Evolutionary conservation across 1,140 invertebrate species (phyloP).

Genomic region (Thrips palmi): DNA sequence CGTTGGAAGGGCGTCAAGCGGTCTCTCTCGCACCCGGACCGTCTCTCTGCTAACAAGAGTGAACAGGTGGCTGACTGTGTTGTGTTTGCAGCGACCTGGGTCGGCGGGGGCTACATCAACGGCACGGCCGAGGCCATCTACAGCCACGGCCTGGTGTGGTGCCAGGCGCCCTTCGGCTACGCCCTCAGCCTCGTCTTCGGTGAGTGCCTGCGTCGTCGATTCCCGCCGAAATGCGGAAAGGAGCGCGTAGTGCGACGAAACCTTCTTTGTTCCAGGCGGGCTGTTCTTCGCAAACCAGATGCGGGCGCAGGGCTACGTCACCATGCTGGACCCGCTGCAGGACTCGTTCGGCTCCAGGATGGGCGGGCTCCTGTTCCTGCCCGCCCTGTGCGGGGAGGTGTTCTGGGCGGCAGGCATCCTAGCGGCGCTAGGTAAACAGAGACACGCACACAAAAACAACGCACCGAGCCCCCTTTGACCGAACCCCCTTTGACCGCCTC

Average conservation of each 20-base stretch:
- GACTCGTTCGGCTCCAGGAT: slow-evolving; percentile 89
- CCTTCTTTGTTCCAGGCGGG: slow-evolving; percentile 46
- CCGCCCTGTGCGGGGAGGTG: slow-evolving; percentile 90
- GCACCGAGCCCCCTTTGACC: no score
- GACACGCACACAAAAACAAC: no score
- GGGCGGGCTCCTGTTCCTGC: slow-evolving; percentile 90
- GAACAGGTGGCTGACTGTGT: no score
- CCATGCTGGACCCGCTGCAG: slow-evolving; percentile 96
- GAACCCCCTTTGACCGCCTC: no score
- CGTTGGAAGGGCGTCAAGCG: no score
- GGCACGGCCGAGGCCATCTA: slow-evolving; percentile 94
- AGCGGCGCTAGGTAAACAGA: slow-evolving; percentile 75
- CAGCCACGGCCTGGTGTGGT: slow-evolving; percentile 80
- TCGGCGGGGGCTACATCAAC: slow-evolving; percentile 97
- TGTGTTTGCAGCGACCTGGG: slow-evolving; percentile 73
- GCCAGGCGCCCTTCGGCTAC: slow-evolving; percentile 95
- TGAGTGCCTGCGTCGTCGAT: slow-evolving; percentile 28
- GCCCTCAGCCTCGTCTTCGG: slow-evolving; percentile 83
- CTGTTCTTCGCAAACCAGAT: slow-evolving; percentile 96
- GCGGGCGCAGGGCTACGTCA: slow-evolving; percentile 92
- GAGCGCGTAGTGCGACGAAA: not conserved
- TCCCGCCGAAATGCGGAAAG: no score
- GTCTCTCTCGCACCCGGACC: no score
- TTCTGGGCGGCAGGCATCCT: slow-evolving; percentile 95
- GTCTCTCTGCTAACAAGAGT: no score